A percentile compares a stretch with the other conserved stretches of the same genome.
These are phyloP conservation scores for Cavia aperea DNA, from an alignment of 2,113 vertebrate species.

Conservation along the genomic window DNA sequence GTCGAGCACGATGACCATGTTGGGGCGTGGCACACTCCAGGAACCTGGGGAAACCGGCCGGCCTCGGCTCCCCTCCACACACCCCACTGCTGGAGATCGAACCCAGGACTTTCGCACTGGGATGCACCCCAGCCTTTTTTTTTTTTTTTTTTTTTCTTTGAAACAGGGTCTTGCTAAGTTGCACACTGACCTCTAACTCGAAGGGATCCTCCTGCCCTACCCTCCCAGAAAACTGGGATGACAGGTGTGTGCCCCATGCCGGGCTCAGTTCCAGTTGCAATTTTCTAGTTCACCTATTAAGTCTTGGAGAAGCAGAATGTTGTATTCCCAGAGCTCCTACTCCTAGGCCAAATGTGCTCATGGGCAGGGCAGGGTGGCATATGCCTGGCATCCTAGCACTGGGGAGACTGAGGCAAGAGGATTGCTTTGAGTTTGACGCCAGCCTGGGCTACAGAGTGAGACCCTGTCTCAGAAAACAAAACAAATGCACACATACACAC, in stretches of 20 bases:
- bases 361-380: neutral
- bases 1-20: constrained; percentile 48
- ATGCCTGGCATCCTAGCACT: neutral
- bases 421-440: neutral
- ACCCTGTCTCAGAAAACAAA: neutral
- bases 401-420: neutral
- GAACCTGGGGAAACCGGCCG: neutral
- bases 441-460: neutral
- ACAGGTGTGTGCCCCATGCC: neutral
- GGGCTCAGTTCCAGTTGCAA: neutral
- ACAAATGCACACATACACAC: too few relatives aligned
- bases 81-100: neutral
- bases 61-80: neutral
- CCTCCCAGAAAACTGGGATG: neutral
- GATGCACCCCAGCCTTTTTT: neutral
- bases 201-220: neutral
- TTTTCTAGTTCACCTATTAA: neutral
- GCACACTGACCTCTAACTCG: neutral
- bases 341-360: neutral
- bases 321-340: neutral
- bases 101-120: neutral
- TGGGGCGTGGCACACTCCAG: constrained; percentile 35
- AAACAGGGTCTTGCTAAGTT: neutral
- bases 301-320: too few relatives aligned
- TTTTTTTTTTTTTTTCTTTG: neutral